Evolutionary conservation across 2,888 invertebrate genomes (phyloP).

Genomic region (Aelia acuminata): DNA sequence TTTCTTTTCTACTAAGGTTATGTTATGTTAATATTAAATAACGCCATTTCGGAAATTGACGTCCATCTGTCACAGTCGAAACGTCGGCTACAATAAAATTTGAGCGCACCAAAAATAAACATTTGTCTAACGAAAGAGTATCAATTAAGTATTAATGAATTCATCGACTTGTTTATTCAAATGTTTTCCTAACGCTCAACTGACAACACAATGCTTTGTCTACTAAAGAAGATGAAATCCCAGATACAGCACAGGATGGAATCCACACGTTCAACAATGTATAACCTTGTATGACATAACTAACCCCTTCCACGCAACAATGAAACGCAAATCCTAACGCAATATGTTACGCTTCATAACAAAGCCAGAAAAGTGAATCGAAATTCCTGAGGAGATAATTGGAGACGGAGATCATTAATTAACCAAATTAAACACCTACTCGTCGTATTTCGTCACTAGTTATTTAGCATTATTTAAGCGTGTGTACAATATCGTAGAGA

Average conservation of each 20-base stretch:
- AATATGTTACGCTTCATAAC: slow-evolving; percentile 34
- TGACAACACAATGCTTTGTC: background rate
- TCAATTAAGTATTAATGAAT: background rate
- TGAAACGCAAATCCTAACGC: slow-evolving; percentile 10
- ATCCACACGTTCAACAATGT: background rate
- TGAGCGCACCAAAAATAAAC: too few species aligned
- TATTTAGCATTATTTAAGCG: background rate
- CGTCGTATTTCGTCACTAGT: background rate
- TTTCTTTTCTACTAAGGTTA: too few species aligned
- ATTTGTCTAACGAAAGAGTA: background rate
- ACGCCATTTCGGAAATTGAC: too few species aligned
- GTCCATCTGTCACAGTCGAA: too few species aligned
- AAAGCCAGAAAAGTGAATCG: slow-evolving; percentile 9
- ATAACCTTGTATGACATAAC: background rate
- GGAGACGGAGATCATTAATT: background rate
- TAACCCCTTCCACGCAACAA: slow-evolving; percentile 22
- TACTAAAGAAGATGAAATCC: background rate
- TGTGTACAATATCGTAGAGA: background rate
- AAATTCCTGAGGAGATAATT: slow-evolving; percentile 37
- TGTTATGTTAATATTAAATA: too few species aligned
- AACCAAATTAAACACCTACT: slow-evolving; percentile 30
- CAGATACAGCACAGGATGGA: background rate
- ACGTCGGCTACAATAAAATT: too few species aligned
- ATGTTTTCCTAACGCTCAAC: too few species aligned
- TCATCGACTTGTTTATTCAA: background rate